Base-by-base conservation (phyloP, 2,888 invertebrate species). In the Linhomoeus sp. region DNA sequence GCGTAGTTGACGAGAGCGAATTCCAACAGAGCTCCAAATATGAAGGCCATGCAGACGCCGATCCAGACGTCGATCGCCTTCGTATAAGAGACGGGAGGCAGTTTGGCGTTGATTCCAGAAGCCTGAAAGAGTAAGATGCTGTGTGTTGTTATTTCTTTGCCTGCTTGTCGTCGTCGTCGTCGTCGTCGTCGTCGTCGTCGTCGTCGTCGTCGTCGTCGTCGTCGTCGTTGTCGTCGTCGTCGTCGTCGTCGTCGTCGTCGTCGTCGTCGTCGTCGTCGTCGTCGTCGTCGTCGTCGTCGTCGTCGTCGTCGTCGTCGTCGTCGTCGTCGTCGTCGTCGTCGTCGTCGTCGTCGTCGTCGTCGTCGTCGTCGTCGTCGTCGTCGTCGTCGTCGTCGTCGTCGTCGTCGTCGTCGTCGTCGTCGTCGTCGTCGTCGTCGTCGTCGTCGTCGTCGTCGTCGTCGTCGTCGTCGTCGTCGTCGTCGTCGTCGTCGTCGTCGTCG, bases 1-100 rank as follows among this genome's bases (percentile, higher is more conserved):
- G 88, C 85, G 67, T 90, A 90, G 73, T 92, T 90, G 58, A 90
- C 90, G 53, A 90, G 75, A 47, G 90, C 90, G 66, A 92, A 92
- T 73, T 92, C 90, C 50, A 92, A 76, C 56, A 92, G 71, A 25
- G 90, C 90, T 43, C 88, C 87, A 66, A 92, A 92, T 41, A 90
- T 90, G 69, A 92, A 92, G 45, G 90, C 88, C 58, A 90, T 75
- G 68, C 90, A 92, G 46, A 88, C 86, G 43, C 88, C 47, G 40
- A 47, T 47, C 47, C 47, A 47, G n/a, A 47, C 47, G 43, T 47
- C 47, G 25, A 47, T 47, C 17, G 47, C 47, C 26, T 47, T 47
- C 15, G 43, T 47, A 73, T 92, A 92, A 47, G 88, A 88, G 51
- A 90, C 92, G 47, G 90, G 86, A 50, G 90, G 90, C 59, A 47